Conservation (phyloP, 2,113 vertebrate genomes). For the Nansenia antarctica region DNA sequence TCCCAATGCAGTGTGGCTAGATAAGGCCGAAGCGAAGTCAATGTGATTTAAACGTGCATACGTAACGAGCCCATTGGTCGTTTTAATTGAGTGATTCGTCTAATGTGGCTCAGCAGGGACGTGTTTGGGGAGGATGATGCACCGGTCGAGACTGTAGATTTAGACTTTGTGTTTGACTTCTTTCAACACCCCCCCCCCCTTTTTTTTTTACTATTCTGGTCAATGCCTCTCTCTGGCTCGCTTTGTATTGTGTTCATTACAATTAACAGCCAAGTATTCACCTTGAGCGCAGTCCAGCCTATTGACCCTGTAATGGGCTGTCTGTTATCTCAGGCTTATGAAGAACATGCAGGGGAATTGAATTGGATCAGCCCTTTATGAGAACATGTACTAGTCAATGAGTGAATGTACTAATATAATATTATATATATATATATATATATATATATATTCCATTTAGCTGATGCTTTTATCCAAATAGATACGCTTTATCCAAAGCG, state of each 20-base stretch:
- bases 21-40: conserved; percentile 66
- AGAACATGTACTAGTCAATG: no score
- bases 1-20: conserved; percentile 21
- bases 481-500: no score
- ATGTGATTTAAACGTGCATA: conserved; percentile 87
- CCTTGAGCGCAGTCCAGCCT: conserved; percentile 4
- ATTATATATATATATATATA: no score
- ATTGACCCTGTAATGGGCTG: conserved; percentile 11
- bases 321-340: no score
- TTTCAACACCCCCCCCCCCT: conserved; percentile 59
- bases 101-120: no score
- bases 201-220: conserved; percentile 43
- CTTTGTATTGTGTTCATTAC: conserved; percentile 31
- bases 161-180: conserved; percentile 80
- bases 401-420: no score
- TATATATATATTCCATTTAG: no score
- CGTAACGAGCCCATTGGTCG: conserved; percentile 75
- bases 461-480: no score
- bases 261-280: conserved; percentile 13
- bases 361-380: neutral
- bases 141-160: no score
- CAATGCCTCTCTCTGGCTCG: conserved; percentile 79
- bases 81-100: conserved; percentile 95
- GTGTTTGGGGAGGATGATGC: no score
- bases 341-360: neutral